phyloP scores from a whole-genome alignment of 2,797 vertebrate genomes.

The Hybognathus amarus region DNA sequence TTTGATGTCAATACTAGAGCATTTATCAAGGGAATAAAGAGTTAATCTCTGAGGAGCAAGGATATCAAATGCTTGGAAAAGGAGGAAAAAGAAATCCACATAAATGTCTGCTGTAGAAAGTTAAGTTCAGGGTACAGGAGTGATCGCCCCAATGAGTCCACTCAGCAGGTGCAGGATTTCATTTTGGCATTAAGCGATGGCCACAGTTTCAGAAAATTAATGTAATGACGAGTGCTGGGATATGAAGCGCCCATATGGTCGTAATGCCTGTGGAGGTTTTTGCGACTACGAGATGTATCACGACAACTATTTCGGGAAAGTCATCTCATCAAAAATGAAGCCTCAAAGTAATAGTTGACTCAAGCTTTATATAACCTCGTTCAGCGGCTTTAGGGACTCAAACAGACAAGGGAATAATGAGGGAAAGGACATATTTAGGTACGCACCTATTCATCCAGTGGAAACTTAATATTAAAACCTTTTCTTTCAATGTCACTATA shows the following conservation, averaged over 20 bases:
- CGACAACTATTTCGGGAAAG: constrained; percentile 44
- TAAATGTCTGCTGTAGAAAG: constrained; percentile 57
- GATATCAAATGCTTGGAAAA: constrained; percentile 67
- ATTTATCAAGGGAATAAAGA: constrained; percentile 75
- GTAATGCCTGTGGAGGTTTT: constrained; percentile 33
- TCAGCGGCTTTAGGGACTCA: constrained; percentile 11
- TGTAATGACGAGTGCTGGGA: constrained; percentile 47
- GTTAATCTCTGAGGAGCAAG: constrained; percentile 73
- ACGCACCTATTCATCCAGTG: not conserved
- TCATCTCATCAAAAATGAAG: constrained; percentile 42
- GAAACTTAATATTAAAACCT: not conserved
- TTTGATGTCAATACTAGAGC: constrained; percentile 76
- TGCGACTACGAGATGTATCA: constrained; percentile 43
- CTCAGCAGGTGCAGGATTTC: constrained; percentile 69
- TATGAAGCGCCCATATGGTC: constrained; percentile 35
- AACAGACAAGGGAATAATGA: constrained; percentile 1
- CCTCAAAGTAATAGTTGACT: constrained; percentile 19
- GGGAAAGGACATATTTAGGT: not conserved
- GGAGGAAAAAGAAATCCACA: constrained; percentile 60
- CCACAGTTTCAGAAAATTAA: constrained; percentile 62
- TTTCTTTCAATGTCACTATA: not conserved
- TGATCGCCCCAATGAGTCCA: constrained; percentile 54
- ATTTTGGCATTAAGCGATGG: constrained; percentile 63
- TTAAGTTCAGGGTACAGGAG: constrained; percentile 59
- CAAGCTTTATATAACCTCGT: constrained; percentile 30